phyloP scores from a whole-genome alignment of 2,113 vertebrate species.

The Maccullochella peelii region DNA sequence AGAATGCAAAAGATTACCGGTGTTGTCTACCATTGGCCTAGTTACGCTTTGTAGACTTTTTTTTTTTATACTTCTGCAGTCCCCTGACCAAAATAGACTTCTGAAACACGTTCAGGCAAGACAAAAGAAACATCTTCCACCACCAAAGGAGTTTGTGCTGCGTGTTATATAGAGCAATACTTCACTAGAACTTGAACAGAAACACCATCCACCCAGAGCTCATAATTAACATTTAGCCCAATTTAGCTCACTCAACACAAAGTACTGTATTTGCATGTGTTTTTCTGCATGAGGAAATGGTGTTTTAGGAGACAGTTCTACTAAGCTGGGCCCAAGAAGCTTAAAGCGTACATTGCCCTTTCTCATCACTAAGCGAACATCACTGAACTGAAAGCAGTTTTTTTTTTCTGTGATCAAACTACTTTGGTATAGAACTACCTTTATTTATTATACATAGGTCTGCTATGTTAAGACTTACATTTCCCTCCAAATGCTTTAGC shows the following conservation, averaged over 20 bases:
- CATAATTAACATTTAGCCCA: slow-evolving; percentile 78
- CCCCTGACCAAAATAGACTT: slow-evolving; percentile 79
- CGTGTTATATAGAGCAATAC: slow-evolving; percentile 74
- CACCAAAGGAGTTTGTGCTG: slow-evolving; percentile 73
- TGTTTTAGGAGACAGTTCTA: slow-evolving; percentile 62
- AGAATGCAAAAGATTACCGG: slow-evolving; percentile 60
- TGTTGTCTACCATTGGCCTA: slow-evolving; percentile 73
- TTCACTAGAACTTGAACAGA: slow-evolving; percentile 77
- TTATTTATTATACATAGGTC: slow-evolving; percentile 72
- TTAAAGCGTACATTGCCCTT: slow-evolving; percentile 55
- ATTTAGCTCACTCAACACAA: slow-evolving; percentile 74
- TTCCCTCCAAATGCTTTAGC: slow-evolving; percentile 51
- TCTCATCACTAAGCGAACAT: slow-evolving; percentile 66
- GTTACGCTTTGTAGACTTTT: slow-evolving; percentile 70
- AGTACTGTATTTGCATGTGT: slow-evolving; percentile 71
- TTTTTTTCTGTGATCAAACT: slow-evolving; percentile 71
- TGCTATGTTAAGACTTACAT: slow-evolving; percentile 54
- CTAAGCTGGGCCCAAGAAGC: slow-evolving; percentile 56
- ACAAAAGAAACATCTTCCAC: slow-evolving; percentile 66
- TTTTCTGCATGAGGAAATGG: slow-evolving; percentile 53
- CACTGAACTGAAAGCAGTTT: slow-evolving; percentile 70
- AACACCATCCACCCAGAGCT: slow-evolving; percentile 70
- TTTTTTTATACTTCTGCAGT: slow-evolving; percentile 65
- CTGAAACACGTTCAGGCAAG: slow-evolving; percentile 68
- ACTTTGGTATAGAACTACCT: slow-evolving; percentile 85